Base-by-base conservation (phyloP, 2,797 vertebrate genomes). In the Dromococcyx pavoninus region DNA sequence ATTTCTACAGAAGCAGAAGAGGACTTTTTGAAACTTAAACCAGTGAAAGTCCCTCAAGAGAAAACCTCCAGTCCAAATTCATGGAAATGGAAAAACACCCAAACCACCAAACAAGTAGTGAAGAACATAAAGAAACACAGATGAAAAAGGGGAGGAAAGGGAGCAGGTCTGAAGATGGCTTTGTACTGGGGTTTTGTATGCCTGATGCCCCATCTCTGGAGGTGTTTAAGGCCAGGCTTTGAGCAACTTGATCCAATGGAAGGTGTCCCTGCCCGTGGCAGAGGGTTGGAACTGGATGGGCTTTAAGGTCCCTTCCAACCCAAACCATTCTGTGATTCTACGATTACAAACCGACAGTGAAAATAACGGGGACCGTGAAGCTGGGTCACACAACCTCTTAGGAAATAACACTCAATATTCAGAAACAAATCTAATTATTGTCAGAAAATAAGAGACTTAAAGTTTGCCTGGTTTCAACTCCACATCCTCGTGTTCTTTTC, bases 1-100 rank as follows among this genome's bases (percentile, higher is more conserved):
- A 9, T 24, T 44, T 35, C 21, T 65, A 9, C 0, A 0, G 60
- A 64, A 79, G 64, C 14, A 46, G 50, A 37, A 53, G 17, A 24
- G 12, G 10, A 18, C 3, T 74, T 82, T 25, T 50, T 17, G 24
- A 66, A 78, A 60, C 6, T 44, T 78, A 32, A 58, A 30, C 18
- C 4, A 35, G 25, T 18, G 5, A 11, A 87, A 58, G 22, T 41
- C 32, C 11, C 17, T 73, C 23, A 51, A 61, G 37, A 64, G 24
- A 89, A 37, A 74, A 1, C 2, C 11, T 84, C 50, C 13, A 17
- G 5, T 15, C 19, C 41, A 46, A 82, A 77, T 71, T 27, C 28
- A 3, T n/a, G 18, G 18, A 64, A 95, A 50, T 3, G 43, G 11
- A 37, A 14, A 33, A 61, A 51, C 41, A 10, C 44, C 7, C 6